phyloP scores from a whole-genome alignment of 2,797 vertebrate genomes.

The Falco berigora region DNA sequence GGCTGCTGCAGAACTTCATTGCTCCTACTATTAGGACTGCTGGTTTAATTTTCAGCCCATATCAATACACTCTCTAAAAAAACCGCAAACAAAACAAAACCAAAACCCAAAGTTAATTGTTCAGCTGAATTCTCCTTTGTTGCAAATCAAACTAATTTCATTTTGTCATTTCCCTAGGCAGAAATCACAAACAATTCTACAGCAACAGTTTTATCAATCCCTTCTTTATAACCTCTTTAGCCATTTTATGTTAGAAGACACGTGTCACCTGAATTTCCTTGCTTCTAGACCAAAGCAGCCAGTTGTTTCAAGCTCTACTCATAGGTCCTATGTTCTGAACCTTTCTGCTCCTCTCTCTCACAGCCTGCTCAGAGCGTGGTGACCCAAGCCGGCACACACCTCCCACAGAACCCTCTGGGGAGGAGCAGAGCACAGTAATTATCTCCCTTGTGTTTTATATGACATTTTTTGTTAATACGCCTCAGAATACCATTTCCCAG shows the following conservation, averaged over 20 bases:
- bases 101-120: neutral
- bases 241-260: neutral
- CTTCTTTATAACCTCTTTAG: neutral
- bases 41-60: neutral
- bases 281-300: neutral
- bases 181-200: neutral
- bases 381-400: neutral
- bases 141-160: neutral
- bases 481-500: neutral
- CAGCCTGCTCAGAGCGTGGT: fast-evolving
- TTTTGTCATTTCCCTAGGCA: neutral
- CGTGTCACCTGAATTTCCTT: neutral
- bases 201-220: neutral
- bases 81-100: neutral
- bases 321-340: neutral
- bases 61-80: neutral
- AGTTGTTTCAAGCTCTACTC: neutral
- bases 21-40: neutral
- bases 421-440: neutral
- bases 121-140: neutral
- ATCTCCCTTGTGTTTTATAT: neutral
- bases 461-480: neutral
- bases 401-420: neutral
- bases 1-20: neutral
- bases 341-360: neutral